Evolutionary conservation across 2,113 vertebrate species (phyloP).

Genomic region (Origma solitaria): DNA sequence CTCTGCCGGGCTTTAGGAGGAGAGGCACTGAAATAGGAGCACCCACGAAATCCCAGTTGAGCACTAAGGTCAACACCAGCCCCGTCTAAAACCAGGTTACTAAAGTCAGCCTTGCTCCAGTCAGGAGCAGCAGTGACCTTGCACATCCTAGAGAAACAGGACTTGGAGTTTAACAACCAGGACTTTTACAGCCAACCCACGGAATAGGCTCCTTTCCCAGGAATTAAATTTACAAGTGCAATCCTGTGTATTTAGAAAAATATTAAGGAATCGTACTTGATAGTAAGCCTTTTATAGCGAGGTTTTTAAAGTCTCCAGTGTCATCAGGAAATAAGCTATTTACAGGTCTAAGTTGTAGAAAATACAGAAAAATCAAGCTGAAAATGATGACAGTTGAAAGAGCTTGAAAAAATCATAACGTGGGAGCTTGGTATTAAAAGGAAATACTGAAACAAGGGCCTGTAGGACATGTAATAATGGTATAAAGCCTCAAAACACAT

Average conservation of each 20-base stretch:
- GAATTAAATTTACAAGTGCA: neutral
- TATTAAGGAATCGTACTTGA: neutral
- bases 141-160: neutral
- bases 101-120: neutral
- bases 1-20: rapidly evolving
- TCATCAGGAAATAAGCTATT: neutral
- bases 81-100: neutral
- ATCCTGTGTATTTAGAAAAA: neutral
- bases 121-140: neutral
- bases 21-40: too few species aligned
- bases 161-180: neutral
- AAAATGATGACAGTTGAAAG: neutral
- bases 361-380: neutral
- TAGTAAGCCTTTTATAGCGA: neutral
- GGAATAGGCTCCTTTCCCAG: neutral
- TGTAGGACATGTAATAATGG: neutral
- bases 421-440: neutral
- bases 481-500: neutral
- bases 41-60: too few species aligned
- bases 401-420: neutral
- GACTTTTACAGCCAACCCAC: neutral
- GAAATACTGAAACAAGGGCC: neutral
- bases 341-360: neutral
- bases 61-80: neutral
- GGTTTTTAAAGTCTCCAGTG: neutral